phyloP scores from a whole-genome alignment of 2,113 vertebrate species.

The Chaetops frenatus region DNA sequence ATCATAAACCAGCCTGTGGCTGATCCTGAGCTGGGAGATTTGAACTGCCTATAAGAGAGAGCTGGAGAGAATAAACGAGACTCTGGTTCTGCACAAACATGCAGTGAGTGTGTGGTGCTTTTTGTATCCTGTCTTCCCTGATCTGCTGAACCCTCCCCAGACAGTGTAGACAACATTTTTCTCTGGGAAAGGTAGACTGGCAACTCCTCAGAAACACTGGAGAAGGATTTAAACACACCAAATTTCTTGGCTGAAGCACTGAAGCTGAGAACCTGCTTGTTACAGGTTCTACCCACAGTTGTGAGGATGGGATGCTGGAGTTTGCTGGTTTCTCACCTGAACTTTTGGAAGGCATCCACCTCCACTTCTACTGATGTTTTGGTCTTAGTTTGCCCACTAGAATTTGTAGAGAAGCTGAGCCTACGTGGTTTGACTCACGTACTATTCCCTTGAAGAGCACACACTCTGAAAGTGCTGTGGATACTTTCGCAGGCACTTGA shows the following conservation, averaged over 20 bases:
- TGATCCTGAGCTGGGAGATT: too few relatives aligned
- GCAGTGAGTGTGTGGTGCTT: too few relatives aligned
- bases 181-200: background rate
- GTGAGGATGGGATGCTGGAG: background rate
- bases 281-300: too few relatives aligned
- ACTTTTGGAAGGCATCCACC: background rate
- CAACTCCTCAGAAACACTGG: background rate
- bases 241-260: background rate
- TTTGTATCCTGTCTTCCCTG: too few relatives aligned
- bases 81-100: too few relatives aligned
- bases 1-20: too few relatives aligned
- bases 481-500: background rate
- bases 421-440: accelerated
- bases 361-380: background rate
- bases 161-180: too few relatives aligned
- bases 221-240: background rate
- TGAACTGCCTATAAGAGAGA: too few relatives aligned
- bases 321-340: background rate
- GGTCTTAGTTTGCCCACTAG: background rate
- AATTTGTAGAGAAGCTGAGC: background rate
- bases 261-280: background rate
- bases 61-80: too few relatives aligned
- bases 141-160: too few relatives aligned
- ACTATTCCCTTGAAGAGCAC: background rate
- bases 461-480: background rate